These are phyloP conservation scores for Bombus superbus DNA, from an alignment of 1,140 invertebrate genomes.

Conservation along the genomic window DNA sequence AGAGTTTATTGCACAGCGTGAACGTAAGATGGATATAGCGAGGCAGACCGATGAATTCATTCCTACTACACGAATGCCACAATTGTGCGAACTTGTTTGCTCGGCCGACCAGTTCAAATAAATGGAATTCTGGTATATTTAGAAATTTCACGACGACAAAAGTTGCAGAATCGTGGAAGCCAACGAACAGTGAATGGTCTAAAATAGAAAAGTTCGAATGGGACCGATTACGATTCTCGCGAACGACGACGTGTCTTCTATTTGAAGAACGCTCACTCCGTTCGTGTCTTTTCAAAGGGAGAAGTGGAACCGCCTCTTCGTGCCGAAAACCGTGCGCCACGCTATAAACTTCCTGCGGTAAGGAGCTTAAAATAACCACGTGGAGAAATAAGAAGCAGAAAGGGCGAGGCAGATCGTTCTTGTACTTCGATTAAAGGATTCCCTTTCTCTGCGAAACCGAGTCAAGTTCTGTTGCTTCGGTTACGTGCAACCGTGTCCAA, in stretches of 20 bases:
- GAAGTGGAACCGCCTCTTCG: constrained; percentile 54
- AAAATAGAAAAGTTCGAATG: constrained; percentile 15
- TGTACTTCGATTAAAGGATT: constrained; percentile 54
- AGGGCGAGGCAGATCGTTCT: constrained; percentile 47
- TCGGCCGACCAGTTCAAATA: background rate
- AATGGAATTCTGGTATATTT: background rate
- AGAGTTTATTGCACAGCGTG: too few relatives aligned
- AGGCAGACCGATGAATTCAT: background rate
- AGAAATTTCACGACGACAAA: background rate
- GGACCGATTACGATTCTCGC: constrained; percentile 3
- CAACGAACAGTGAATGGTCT: background rate
- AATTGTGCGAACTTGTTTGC: background rate
- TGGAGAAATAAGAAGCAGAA: constrained; percentile 38
- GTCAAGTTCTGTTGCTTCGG: constrained; percentile 26
- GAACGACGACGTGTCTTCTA: constrained; percentile 34
- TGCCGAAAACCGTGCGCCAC: constrained; percentile 54
- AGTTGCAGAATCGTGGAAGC: background rate
- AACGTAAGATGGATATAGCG: too few relatives aligned
- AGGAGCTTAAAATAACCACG: constrained; percentile 62
- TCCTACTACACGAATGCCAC: background rate
- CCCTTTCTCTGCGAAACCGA: background rate
- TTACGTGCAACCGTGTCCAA: background rate
- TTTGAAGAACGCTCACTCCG: constrained; percentile 34
- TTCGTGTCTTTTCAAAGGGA: constrained; percentile 46
- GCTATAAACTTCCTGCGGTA: constrained; percentile 67